These are phyloP conservation scores for Falco biarmicus DNA, from an alignment of 2,797 vertebrate species.

Conservation along the genomic window DNA sequence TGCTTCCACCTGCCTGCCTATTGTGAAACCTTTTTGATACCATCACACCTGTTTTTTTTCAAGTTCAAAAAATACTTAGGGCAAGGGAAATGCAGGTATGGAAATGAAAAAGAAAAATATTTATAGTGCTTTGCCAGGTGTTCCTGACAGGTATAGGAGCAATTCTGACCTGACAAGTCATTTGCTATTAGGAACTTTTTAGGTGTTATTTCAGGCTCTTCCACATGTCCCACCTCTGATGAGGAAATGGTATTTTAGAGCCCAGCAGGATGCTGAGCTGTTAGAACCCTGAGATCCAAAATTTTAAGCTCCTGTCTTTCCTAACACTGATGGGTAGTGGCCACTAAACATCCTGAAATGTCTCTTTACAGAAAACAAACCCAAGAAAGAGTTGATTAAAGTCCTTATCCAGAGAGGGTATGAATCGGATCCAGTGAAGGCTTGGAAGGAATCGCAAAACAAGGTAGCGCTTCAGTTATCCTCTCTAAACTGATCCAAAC, in stretches of 20 bases:
- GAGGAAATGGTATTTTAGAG: neutral
- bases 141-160: neutral
- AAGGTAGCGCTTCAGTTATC: constrained; percentile 81
- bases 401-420: constrained; percentile 93
- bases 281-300: neutral
- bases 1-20: neutral
- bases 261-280: neutral
- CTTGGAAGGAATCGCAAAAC: constrained; percentile 92
- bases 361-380: constrained; percentile 91
- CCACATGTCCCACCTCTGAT: neutral
- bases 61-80: neutral
- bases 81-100: neutral
- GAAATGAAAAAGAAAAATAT: neutral
- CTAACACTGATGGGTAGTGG: neutral
- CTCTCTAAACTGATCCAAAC: neutral
- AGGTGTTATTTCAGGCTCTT: neutral
- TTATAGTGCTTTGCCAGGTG: neutral
- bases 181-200: neutral
- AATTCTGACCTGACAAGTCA: neutral
- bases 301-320: neutral
- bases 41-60: neutral
- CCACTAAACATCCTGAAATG: neutral
- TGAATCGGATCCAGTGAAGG: constrained; percentile 94
- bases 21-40: neutral
- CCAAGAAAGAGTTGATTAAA: constrained; percentile 94